phyloP scores from a whole-genome alignment of 2,113 vertebrate genomes.

The Forbesichthys agassizii region DNA sequence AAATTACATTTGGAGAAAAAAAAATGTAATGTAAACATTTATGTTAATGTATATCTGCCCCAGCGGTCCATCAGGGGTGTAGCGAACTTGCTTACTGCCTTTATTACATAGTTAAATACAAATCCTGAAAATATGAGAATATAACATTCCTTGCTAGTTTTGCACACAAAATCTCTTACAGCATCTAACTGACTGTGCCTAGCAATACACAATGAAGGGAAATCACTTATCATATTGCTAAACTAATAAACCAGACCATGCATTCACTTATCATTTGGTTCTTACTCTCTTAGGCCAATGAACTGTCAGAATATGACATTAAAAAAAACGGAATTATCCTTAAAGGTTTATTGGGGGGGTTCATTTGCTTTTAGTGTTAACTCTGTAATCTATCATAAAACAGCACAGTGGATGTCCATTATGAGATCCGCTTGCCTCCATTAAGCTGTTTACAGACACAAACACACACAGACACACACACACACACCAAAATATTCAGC shows the following conservation, averaged over 20 bases:
- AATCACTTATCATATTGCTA: too few species aligned
- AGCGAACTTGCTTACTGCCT: too few species aligned
- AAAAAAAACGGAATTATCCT: slow-evolving; percentile 44
- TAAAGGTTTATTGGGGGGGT: slow-evolving; percentile 60
- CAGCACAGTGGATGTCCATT: slow-evolving; percentile 56
- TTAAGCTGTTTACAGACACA: slow-evolving; percentile 64
- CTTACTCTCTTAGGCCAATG: slow-evolving; percentile 30
- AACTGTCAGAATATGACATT: slow-evolving; percentile 33
- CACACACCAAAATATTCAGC: slow-evolving; percentile 19
- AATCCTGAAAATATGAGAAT: too few species aligned
- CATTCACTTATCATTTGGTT: slow-evolving; percentile 36
- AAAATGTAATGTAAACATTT: too few species aligned
- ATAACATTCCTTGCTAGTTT: too few species aligned
- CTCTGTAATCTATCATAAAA: slow-evolving; percentile 61
- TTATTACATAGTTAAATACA: too few species aligned
- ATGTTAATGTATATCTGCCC: too few species aligned
- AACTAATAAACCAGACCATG: not conserved
- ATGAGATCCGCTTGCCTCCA: slow-evolving; percentile 68
- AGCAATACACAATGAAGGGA: too few species aligned
- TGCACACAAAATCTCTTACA: too few species aligned
- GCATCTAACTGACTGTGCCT: too few species aligned
- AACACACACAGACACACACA: slow-evolving; percentile 17
- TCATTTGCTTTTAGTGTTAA: slow-evolving; percentile 58
- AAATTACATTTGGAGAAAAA: too few species aligned
- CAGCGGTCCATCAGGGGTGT: too few species aligned